Conservation (phyloP, 2,888 invertebrate species). For the Xestia c-nigrum region DNA sequence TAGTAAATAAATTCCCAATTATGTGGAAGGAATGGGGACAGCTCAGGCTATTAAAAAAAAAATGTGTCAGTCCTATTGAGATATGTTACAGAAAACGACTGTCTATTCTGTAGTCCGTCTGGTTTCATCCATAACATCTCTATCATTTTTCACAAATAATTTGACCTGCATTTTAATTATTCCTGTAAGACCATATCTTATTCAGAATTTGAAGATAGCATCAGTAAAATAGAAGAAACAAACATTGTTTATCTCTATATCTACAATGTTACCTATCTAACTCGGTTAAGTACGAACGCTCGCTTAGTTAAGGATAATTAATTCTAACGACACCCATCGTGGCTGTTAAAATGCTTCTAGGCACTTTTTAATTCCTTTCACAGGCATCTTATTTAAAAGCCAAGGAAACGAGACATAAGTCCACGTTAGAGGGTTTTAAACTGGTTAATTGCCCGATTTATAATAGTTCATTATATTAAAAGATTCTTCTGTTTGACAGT, state of each 20-base stretch:
- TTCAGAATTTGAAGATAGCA: background rate
- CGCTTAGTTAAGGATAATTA: constrained; percentile 80
- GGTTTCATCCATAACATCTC: background rate
- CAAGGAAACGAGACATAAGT: constrained; percentile 81
- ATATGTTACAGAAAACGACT: background rate
- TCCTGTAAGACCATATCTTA: no score
- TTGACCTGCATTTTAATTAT: no score
- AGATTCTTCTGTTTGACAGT: constrained; percentile 68
- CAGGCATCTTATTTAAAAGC: constrained; percentile 76
- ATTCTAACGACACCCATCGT: constrained; percentile 77
- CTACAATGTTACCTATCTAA: constrained; percentile 31
- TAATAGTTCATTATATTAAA: constrained; percentile 74
- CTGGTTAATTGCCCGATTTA: constrained; percentile 82
- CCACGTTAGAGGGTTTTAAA: constrained; percentile 76
- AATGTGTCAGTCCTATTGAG: no score
- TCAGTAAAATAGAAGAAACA: background rate
- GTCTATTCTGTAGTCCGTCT: background rate
- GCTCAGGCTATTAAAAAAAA: no score
- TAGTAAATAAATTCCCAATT: no score
- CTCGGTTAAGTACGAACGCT: constrained; percentile 68
- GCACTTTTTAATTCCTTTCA: constrained; percentile 64
- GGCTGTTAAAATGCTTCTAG: constrained; percentile 71
- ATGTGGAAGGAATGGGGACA: no score
- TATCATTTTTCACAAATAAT: no score
- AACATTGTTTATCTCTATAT: constrained; percentile 10